Percentiles rank a stretch among this genome's conserved stretches.
phyloP scores from a whole-genome alignment of 2,797 vertebrate species.

The Anabacerthia variegaticeps region DNA sequence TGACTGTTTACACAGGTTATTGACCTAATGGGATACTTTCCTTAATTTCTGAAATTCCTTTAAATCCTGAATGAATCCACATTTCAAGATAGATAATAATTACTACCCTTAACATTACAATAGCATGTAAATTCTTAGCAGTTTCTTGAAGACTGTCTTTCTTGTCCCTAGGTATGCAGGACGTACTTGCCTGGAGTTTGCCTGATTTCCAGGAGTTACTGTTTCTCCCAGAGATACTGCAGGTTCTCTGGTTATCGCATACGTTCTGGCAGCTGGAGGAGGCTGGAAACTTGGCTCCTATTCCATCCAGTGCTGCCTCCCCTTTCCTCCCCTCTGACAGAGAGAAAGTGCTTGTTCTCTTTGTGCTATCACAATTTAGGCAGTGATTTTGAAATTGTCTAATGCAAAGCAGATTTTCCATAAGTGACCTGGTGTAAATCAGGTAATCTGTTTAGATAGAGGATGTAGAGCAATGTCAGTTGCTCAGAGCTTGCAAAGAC shows the following conservation, averaged over 20 bases:
- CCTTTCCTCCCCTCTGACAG: neutral
- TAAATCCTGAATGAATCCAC: neutral
- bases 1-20: neutral
- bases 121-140: neutral
- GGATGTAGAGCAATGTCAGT: neutral
- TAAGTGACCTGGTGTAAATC: neutral
- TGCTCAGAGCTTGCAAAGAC: neutral
- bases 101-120: neutral
- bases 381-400: neutral
- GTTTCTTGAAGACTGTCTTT: neutral
- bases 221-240: neutral
- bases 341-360: neutral
- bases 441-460: neutral
- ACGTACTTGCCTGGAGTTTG: neutral
- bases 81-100: neutral
- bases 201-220: neutral
- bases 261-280: neutral
- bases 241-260: neutral
- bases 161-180: neutral
- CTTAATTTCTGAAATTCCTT: neutral
- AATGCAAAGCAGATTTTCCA: neutral
- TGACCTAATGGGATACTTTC: neutral
- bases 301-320: neutral
- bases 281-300: neutral
- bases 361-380: neutral